Evolutionary conservation across 2,113 vertebrate genomes (phyloP).

Genomic region (Parotia lawesii): DNA sequence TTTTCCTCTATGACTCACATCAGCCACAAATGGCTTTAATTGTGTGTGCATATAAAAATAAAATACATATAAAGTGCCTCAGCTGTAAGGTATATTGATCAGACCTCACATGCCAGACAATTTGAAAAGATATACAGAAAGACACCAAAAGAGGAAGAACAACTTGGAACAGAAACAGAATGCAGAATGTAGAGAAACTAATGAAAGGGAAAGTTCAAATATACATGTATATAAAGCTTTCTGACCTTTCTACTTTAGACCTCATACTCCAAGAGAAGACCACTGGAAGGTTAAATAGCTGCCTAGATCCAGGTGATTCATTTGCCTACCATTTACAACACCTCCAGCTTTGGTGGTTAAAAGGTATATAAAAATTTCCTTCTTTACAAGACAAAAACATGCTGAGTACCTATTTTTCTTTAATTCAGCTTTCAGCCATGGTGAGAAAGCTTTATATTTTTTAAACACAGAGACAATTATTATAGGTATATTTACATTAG

Average conservation of each 20-base stretch:
- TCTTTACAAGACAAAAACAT: background rate
- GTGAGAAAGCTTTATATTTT: background rate
- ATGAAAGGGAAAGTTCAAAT: background rate
- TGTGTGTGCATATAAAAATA: background rate
- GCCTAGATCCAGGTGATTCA: background rate
- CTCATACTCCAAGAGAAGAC: background rate
- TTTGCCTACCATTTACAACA: background rate
- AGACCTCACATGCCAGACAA: background rate
- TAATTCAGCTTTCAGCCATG: background rate
- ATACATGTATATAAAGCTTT: background rate
- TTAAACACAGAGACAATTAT: background rate
- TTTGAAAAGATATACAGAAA: background rate
- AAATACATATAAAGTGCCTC: background rate
- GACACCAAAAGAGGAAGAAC: background rate
- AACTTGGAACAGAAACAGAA: background rate
- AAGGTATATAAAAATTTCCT: background rate
- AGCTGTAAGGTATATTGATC: background rate
- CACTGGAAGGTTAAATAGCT: background rate
- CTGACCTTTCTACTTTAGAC: background rate
- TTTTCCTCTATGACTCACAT: background rate
- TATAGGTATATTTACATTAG: background rate
- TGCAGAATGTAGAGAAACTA: background rate
- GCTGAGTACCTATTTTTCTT: background rate
- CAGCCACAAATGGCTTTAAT: background rate
- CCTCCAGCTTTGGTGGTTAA: background rate